Base-by-base conservation (phyloP, 1,140 invertebrate genomes). In the Ostrea edulis region DNA sequence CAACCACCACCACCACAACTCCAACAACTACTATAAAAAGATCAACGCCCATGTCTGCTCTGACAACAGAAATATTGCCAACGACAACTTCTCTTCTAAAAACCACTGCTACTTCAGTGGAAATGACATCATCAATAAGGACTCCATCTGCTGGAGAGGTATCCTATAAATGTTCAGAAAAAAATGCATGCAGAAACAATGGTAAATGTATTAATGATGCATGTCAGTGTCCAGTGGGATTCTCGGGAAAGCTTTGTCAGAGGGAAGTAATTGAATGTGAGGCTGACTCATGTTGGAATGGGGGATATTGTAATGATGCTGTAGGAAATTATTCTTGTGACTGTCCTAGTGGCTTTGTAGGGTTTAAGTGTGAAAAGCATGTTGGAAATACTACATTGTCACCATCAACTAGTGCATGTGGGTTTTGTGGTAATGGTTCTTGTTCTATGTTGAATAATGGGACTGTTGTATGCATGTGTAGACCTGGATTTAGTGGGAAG, bases 201-300 rank as follows among this genome's bases (percentile, higher is more conserved):
- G 87, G 54, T 14, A 71, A 62, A 51, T 55, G 68, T 44, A 62
- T 84, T 44, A 88, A 82, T 52, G 62, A 68, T 35, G 85, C 83
- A 52, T 88, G 87, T 65, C 25, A 52, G 8, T 88, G 87, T 62
- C 65, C 0, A 11, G 7, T 5, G 2, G 83, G 83, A 5, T 88
- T 84, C 53, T 77, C 87, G 5, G 87, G 87, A 22, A 9, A 51
- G 17, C 58, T 88, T 12, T 88, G 87, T 25, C 65, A 88, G 35
- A 85, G 44, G 81, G 87, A 88, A 85, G 58, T 85, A 20, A 53
- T 88, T 22, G 87, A 88, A 88, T 88, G 87, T 62, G 22, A 54
- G 5, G 82, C 11, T 20, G 29, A 82, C 20, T 53, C 83, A 22
- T 88, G 87, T 53, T 14, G 35, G 55, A 85, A 85, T 22, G 84